These are phyloP conservation scores for Botia almorhae DNA, from an alignment of 2,797 vertebrate genomes.

Conservation along the genomic window DNA sequence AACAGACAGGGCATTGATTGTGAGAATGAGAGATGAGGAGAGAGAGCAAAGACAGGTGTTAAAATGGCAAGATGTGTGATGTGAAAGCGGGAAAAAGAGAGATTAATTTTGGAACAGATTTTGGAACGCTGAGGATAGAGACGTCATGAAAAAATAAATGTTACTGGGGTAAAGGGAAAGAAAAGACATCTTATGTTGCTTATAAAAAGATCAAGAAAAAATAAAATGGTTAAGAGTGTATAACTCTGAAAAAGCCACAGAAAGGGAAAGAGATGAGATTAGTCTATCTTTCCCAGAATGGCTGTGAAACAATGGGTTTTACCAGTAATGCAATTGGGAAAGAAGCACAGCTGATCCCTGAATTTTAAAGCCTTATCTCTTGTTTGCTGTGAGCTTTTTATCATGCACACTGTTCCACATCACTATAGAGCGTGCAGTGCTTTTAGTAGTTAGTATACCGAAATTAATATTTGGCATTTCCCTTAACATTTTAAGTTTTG, in stretches of 20 bases:
- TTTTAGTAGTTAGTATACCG: neutral
- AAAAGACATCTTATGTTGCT: neutral
- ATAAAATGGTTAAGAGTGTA: neutral
- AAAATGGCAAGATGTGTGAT: conserved; percentile 19
- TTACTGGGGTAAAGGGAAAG: neutral
- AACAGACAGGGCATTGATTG: conserved; percentile 2
- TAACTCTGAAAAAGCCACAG: neutral
- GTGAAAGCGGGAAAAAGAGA: conserved; percentile 8
- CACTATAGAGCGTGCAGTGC: neutral
- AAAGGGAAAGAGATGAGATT: neutral
- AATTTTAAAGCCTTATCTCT: conserved; percentile 11
- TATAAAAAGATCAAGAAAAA: conserved; percentile 2
- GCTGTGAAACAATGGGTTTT: conserved; percentile 6
- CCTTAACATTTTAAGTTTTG: too few species aligned
- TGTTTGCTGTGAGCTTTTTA: conserved; percentile 23
- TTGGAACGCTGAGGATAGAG: neutral
- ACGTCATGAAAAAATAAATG: conserved; percentile 5
- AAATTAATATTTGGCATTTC: neutral
- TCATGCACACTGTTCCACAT: neutral
- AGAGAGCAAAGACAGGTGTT: conserved; percentile 4
- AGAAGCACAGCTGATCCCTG: neutral
- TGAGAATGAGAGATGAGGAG: conserved; percentile 2
- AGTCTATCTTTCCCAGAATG: neutral
- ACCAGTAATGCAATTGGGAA: neutral
- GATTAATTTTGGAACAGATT: conserved; percentile 22